Conservation (phyloP, 1,140 invertebrate species). For the Bombus waltoni region DNA sequence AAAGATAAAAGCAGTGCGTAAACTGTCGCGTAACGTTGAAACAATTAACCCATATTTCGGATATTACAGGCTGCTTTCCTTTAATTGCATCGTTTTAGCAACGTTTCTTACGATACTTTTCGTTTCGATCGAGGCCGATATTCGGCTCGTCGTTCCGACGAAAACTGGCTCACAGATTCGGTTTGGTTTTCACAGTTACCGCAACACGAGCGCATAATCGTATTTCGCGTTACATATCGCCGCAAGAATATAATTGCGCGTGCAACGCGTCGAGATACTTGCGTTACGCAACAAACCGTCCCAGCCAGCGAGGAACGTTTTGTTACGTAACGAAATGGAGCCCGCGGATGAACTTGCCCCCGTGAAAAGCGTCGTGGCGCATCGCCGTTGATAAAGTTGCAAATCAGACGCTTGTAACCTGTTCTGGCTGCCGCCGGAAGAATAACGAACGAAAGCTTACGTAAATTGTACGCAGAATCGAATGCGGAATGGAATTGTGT, state of each 20-base stretch:
- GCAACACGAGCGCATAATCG: conserved; percentile 5
- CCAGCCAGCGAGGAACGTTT: not conserved
- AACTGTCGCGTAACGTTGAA: not conserved
- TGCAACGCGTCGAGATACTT: not conserved
- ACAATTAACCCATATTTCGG: not conserved
- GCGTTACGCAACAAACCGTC: conserved; percentile 8
- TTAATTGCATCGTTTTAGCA: not conserved
- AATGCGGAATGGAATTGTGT: too few species aligned
- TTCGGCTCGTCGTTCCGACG: not conserved
- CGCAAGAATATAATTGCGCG: conserved; percentile 20
- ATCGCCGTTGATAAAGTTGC: not conserved
- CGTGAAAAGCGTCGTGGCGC: not conserved
- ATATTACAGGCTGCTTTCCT: not conserved
- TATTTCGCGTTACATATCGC: conserved; percentile 8
- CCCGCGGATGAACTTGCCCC: too few species aligned
- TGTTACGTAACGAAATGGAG: conserved; percentile 1
- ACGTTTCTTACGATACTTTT: not conserved
- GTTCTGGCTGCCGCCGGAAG: not conserved
- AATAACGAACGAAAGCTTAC: not conserved
- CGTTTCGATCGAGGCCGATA: not conserved
- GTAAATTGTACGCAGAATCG: not conserved
- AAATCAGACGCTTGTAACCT: not conserved
- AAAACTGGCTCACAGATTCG: not conserved
- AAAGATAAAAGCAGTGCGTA: not conserved
- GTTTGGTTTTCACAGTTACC: not conserved